A percentile compares a stretch with the other conserved stretches of the same genome.
phyloP scores from a whole-genome alignment of 2,113 vertebrate species.

The Copsychus sechellarum region DNA sequence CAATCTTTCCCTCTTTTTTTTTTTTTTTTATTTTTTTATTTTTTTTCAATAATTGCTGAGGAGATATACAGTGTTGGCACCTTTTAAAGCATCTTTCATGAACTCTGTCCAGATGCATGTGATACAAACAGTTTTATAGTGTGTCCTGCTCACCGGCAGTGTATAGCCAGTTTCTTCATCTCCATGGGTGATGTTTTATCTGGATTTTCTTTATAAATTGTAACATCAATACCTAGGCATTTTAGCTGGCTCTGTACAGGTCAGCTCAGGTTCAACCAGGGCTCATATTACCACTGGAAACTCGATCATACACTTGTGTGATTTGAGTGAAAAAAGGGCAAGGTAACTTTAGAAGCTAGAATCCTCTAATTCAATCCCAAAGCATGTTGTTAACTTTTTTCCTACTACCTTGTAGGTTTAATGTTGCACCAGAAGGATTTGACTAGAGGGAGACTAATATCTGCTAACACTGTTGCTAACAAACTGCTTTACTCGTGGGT shows the following conservation, averaged over 20 bases:
- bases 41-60: not conserved
- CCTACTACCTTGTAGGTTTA: not conserved
- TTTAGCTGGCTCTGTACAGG: not conserved
- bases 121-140: not conserved
- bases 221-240: not conserved
- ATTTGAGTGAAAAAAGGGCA: not conserved
- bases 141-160: not conserved
- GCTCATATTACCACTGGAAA: not conserved
- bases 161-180: not conserved
- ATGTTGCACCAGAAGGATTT: not conserved
- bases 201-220: not conserved
- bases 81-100: not conserved
- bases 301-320: not conserved
- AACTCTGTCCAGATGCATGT: not conserved
- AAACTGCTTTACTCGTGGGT: slow-evolving; percentile 3
- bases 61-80: not conserved
- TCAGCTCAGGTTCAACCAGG: not conserved
- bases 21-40: not conserved
- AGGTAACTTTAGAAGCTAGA: slow-evolving; percentile 10
- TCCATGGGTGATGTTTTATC: not conserved
- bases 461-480: not conserved
- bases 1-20: not conserved
- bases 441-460: not conserved
- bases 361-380: slow-evolving; percentile 23
- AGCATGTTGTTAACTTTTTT: not conserved